phyloP scores from a whole-genome alignment of 2,888 invertebrate species.

The Priocnemis perturbator region DNA sequence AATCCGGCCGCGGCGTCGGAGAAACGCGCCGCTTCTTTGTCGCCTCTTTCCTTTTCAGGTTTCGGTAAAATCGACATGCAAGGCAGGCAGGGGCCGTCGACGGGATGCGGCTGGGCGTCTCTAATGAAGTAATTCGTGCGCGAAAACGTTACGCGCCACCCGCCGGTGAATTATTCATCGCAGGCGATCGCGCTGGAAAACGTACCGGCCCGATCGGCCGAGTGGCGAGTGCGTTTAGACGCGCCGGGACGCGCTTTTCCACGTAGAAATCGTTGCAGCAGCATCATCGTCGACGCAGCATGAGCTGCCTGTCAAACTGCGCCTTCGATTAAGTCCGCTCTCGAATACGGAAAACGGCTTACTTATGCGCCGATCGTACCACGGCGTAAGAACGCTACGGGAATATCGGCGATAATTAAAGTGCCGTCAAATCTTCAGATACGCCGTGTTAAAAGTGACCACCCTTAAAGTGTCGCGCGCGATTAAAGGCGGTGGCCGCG shows the following conservation, averaged over 20 bases:
- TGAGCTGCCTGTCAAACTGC: no score
- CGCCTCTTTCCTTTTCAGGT: slow-evolving; percentile 53
- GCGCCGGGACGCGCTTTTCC: slow-evolving; percentile 35
- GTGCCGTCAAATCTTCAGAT: no score
- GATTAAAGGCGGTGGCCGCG: no score
- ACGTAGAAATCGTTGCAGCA: slow-evolving; percentile 1
- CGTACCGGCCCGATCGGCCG: slow-evolving; percentile 26
- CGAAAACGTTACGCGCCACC: slow-evolving; percentile 63
- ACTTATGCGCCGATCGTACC: no score
- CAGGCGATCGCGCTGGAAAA: slow-evolving; percentile 43
- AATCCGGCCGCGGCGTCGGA: slow-evolving; percentile 33
- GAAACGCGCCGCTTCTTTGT: slow-evolving; percentile 39
- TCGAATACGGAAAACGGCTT: no score
- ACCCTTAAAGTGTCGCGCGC: no score
- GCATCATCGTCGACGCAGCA: no score
- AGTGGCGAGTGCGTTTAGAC: slow-evolving; percentile 5
- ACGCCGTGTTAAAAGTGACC: no score
- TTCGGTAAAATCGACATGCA: slow-evolving; percentile 66
- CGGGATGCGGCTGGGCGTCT: slow-evolving; percentile 53
- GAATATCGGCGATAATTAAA: no score
- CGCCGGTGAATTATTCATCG: slow-evolving; percentile 65
- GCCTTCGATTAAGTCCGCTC: no score
- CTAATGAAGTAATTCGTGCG: slow-evolving; percentile 70
- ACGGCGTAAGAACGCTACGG: no score
- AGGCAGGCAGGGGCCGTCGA: slow-evolving; percentile 28